Evolutionary conservation across 2,888 invertebrate species (phyloP), one percentile per base, ranked within the genome.

Genomic region (Heteromurus nitidus): DNA sequence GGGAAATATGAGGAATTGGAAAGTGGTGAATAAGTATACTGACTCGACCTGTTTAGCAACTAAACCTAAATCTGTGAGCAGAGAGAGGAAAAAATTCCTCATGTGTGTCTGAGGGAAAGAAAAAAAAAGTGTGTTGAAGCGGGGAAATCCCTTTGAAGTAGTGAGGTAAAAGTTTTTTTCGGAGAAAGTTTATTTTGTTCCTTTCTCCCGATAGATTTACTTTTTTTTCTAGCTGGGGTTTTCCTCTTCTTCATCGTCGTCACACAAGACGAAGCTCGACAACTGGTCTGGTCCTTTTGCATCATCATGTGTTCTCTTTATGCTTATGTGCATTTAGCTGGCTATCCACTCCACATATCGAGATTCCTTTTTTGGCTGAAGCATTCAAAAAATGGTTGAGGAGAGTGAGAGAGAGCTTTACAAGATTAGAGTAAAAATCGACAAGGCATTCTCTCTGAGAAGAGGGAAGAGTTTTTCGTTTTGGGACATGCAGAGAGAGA

Each of bases 341-440:
- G 18, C 3, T 20, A 24, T n/a, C n/a, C n/a, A n/a, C n/a, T n/a
- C n/a, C n/a, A n/a, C n/a, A n/a, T n/a, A n/a, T n/a, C n/a, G 44
- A 44, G 44, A n/a, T 44, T 44, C 44, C 44, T 44, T 44, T 44
- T n/a, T 13, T 44, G 44, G 2, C 44, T 44, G n/a, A 30, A 31
- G 18, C 62, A 62, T 62, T 31, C 24, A 18, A 26, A 47, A 26
- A 44, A 42, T 16, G 70, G 53, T 26, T 28, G 31, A 28, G 36
- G n/a, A 65, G 68, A 53, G 47, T 53, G 44, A 74, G 24, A 24
- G 67, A 68, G 55, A 75, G 65, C 55, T 55, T 65, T 75, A 55
- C 53, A 30, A 75, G 74, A 75, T 75, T 75, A 75, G 67, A 68
- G 68, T 55, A 55, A 62, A 76, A 76, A 76, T 76, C 76, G 76